Evolutionary conservation across 1,140 invertebrate species (phyloP).

Genomic region (Branchinecta lindahli): DNA sequence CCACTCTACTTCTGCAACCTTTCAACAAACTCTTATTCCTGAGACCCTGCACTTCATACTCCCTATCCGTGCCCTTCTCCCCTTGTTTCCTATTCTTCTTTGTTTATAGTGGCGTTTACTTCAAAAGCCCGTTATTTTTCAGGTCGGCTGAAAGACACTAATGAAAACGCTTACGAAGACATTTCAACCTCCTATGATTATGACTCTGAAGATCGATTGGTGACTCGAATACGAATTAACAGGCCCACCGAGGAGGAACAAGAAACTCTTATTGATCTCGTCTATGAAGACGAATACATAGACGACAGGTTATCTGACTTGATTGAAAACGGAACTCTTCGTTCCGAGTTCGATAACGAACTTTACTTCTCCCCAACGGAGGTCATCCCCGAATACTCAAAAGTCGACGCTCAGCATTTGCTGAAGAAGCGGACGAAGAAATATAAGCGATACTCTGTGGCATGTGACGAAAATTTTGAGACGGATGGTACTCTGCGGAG

Average conservation of each 20-base stretch:
- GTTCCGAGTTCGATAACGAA: constrained; percentile 1
- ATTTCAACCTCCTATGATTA: constrained; percentile 1
- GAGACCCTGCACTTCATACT: too few relatives aligned
- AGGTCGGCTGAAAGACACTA: background rate
- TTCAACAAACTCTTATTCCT: too few relatives aligned
- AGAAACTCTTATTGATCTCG: constrained; percentile 1
- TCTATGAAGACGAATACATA: constrained; percentile 1
- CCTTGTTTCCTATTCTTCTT: background rate
- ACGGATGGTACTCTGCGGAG: background rate
- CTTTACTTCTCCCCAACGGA: background rate
- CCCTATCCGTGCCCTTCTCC: background rate
- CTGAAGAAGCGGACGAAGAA: background rate
- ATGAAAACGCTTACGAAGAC: constrained; percentile 6
- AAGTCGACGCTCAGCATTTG: background rate
- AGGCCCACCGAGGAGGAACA: background rate
- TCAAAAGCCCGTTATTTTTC: background rate
- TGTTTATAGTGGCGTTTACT: background rate
- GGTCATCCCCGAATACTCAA: background rate
- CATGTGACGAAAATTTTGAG: constrained; percentile 6
- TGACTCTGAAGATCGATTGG: background rate
- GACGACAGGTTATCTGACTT: background rate
- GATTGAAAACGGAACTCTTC: background rate
- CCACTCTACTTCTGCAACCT: too few relatives aligned
- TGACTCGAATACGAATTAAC: background rate
- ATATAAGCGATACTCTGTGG: background rate